Conservation (phyloP, 2,797 vertebrate genomes). For the Poeciliopsis infans region DNA sequence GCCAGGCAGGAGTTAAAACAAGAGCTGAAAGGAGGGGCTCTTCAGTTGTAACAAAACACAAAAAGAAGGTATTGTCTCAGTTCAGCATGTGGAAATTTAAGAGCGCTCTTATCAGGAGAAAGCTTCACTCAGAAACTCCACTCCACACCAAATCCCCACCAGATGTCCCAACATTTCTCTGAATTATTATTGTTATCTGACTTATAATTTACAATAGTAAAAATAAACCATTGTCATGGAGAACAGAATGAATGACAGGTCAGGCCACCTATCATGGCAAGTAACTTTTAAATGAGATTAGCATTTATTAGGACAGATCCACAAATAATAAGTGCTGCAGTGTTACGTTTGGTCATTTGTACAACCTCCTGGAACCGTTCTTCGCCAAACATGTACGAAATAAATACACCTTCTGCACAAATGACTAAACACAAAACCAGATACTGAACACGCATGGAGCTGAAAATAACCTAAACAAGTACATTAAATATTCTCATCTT, state of each 20-base stretch:
- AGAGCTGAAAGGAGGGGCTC: conserved; percentile 13
- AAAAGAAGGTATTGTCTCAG: background rate
- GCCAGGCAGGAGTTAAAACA: conserved; percentile 12
- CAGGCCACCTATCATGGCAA: background rate
- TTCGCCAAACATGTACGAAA: background rate
- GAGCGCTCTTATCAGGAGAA: background rate
- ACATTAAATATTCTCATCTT: conserved; percentile 57
- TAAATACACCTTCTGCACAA: conserved; percentile 29
- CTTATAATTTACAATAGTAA: background rate
- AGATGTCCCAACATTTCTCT: background rate
- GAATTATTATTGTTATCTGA: background rate
- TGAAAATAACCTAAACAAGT: conserved; percentile 41
- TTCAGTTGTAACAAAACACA: conserved; percentile 13
- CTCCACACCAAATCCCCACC: conserved; percentile 5
- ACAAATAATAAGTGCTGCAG: conserved; percentile 10
- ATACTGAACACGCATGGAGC: conserved; percentile 22
- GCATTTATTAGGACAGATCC: conserved; percentile 20
- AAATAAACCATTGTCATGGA: conserved; percentile 23
- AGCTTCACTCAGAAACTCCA: conserved; percentile 24
- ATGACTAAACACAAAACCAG: conserved; percentile 59
- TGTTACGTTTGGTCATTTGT: conserved; percentile 61
- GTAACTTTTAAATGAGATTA: conserved; percentile 23
- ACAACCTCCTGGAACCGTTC: conserved; percentile 2
- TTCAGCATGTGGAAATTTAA: conserved; percentile 8
- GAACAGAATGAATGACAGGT: conserved; percentile 40